Evolutionary conservation across 2,797 vertebrate species (phyloP).

Genomic region (Lateolabrax maculatus): DNA sequence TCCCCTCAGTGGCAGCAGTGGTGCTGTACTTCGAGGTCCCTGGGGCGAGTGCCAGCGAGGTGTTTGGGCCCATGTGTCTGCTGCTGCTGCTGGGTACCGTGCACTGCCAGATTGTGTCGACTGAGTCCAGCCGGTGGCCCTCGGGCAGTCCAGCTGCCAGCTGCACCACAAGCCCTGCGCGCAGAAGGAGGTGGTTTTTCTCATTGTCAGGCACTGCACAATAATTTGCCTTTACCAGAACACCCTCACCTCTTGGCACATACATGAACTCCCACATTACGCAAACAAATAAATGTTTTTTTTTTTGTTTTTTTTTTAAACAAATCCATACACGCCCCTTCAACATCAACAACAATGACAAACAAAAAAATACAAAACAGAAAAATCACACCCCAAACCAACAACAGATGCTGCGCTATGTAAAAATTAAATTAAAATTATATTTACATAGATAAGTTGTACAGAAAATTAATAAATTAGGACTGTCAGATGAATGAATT

Average conservation of each 20-base stretch:
- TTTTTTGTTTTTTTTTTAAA: too few species aligned
- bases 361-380: too few species aligned
- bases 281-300: too few species aligned
- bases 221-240: constrained; percentile 36
- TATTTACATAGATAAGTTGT: too few species aligned
- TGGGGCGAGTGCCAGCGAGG: constrained; percentile 90
- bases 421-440: too few species aligned
- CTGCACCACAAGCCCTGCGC: constrained; percentile 85
- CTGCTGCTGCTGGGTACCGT: constrained; percentile 98
- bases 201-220: constrained; percentile 61
- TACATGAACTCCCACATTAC: constrained; percentile 19
- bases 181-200: constrained; percentile 90
- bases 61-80: constrained; percentile 94
- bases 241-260: constrained; percentile 29
- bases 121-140: constrained; percentile 88
- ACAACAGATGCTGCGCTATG: too few species aligned
- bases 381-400: too few species aligned
- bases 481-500: too few species aligned
- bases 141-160: constrained; percentile 78
- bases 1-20: constrained; percentile 88
- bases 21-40: constrained; percentile 91
- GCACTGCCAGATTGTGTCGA: constrained; percentile 99
- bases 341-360: too few species aligned
- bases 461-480: too few species aligned
- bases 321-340: too few species aligned